Evolutionary conservation across 2,113 vertebrate species (phyloP), one percentile per base, ranked within the genome.

Genomic region (Cephalophus harveyi): DNA sequence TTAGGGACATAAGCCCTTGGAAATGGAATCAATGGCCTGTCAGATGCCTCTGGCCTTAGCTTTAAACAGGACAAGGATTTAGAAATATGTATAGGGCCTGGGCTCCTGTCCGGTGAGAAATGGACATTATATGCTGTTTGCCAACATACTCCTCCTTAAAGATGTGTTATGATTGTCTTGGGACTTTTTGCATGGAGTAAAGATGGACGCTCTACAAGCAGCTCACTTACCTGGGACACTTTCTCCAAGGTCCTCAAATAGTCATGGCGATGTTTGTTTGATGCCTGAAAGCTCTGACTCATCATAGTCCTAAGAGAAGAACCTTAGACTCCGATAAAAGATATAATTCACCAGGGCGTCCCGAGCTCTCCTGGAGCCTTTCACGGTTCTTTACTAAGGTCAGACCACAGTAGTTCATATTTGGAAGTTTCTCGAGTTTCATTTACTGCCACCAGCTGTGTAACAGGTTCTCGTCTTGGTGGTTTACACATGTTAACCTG

Each of bases 31-130:
- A 1, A 4, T 14, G 52, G 27, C 52, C 33, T 81, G 14, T 17
- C 2, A 19, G 27, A 16, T 3, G 33, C 3, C 0, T 5, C 27
- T 16, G 0, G 16, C 16, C 43, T 14, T 19, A 21, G 40, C 16
- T 27, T 19, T 13, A 46, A 40, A 15, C 14, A 48, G 0, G 14
- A 28, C 5, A 21, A 10, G 25, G 59, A 17, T 3, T n/a, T 2
- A 52, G 48, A 23, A 17, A 4, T 1, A 4, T 2, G 9, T 2
- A 2, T 10, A 3, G 3, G 19, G 16, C 8, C 15, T 25, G 16
- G 57, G n/a, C 7, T 48, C 28, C 36, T 6, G 2, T 27, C 30
- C 60, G 13, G 33, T 28, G 40, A 59, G 57, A 82, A 19, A 15
- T 19, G 8, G 16, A n/a, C 0, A n/a, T 8, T 10, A 4, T 36